These are phyloP conservation scores for Aurelia sp. DNA, from an alignment of 30 jellyfish, hydroid and myxozoan genomes.

Conservation along the genomic window DNA sequence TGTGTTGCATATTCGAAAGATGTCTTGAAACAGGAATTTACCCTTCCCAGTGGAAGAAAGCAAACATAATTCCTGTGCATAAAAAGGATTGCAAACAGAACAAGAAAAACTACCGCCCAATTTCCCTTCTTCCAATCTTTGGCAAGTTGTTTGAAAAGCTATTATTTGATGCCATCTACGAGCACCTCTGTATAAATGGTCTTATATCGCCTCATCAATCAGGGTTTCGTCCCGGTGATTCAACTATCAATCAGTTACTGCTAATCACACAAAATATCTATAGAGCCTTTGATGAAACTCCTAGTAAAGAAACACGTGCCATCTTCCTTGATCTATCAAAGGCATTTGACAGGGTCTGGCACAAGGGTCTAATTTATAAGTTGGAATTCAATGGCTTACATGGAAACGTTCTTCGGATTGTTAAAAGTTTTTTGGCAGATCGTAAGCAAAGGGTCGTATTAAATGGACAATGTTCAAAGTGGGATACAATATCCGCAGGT, in stretches of 20 bases:
- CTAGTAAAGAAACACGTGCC: conserved; percentile 61
- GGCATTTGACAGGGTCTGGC: conserved; percentile 6
- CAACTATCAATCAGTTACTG: background rate
- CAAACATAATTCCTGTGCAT: conserved; percentile 63
- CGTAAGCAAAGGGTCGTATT: conserved; percentile 59
- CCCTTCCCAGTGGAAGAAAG: conserved; percentile 55
- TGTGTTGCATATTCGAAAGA: conserved; percentile 26
- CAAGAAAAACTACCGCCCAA: conserved; percentile 56
- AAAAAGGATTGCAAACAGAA: conserved; percentile 61
- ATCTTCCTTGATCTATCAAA: conserved; percentile 59
- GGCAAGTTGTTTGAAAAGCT: no score
- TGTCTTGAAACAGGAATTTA: conserved; percentile 1
- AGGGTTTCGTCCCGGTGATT: conserved; percentile 61
- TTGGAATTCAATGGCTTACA: no score
- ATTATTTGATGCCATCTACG: conserved; percentile 31
- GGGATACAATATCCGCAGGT: background rate
- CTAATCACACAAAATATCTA: conserved; percentile 31
- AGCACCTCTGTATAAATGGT: conserved; percentile 38
- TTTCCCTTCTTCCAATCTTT: background rate
- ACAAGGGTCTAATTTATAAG: no score
- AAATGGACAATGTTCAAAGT: conserved; percentile 12
- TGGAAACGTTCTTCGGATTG: conserved; percentile 16
- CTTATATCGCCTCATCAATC: conserved; percentile 60
- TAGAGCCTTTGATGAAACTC: conserved; percentile 47
- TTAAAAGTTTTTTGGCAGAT: conserved; percentile 48